A percentile compares a stretch with the other conserved stretches of the same genome.
Conservation (phyloP, 2,797 vertebrate genomes). For the Kryptopterus vitreolus region DNA sequence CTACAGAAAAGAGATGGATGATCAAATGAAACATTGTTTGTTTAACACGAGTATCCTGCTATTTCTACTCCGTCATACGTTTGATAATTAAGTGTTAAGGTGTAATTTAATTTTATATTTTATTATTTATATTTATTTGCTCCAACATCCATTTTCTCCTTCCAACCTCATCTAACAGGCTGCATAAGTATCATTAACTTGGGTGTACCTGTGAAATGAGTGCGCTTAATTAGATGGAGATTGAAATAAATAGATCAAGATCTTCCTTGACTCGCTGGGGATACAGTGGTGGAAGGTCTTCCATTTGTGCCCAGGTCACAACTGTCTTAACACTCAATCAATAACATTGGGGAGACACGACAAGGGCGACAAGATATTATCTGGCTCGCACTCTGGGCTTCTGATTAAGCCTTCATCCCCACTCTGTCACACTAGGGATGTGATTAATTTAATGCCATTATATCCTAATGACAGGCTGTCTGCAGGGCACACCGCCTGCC, state of each 20-base stretch:
- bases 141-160: neutral
- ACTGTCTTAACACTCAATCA: conserved; percentile 80
- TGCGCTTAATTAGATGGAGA: neutral
- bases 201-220: neutral
- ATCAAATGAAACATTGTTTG: neutral
- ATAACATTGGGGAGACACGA: conserved; percentile 78
- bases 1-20: neutral
- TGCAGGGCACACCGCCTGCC: conserved; percentile 63
- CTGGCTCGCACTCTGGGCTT: conserved; percentile 79
- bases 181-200: neutral
- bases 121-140: neutral
- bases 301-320: conserved; percentile 63
- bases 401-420: conserved; percentile 83
- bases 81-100: neutral
- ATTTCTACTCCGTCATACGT: neutral
- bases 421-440: conserved; percentile 80
- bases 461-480: conserved; percentile 83
- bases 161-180: neutral
- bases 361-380: conserved; percentile 85
- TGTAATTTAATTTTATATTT: too few species aligned
- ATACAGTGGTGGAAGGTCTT: conserved; percentile 20
- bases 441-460: conserved; percentile 86
- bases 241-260: neutral
- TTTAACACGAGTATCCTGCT: conserved; percentile 6
- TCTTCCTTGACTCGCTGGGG: neutral